phyloP scores from a whole-genome alignment of 2,113 vertebrate species.

The Zootoca vivipara region DNA sequence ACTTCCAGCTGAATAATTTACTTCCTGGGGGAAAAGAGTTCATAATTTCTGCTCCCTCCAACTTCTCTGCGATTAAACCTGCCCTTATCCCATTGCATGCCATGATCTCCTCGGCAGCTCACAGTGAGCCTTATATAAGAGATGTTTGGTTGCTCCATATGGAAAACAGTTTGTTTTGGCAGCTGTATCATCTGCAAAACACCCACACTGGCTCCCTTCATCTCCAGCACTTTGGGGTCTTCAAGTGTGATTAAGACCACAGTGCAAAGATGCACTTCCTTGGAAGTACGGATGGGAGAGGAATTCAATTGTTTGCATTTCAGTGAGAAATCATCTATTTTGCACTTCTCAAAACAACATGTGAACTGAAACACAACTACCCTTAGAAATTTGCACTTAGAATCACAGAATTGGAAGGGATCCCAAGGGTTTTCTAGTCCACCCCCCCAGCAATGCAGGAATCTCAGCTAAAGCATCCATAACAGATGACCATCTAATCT shows the following conservation, averaged over 20 bases:
- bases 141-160: neutral
- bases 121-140: neutral
- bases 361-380: no score
- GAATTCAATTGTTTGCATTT: no score
- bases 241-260: neutral
- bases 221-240: neutral
- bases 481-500: no score
- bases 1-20: slow-evolving; percentile 8
- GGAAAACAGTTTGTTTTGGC: slow-evolving; percentile 37
- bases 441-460: no score
- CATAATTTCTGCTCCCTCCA: neutral
- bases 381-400: no score
- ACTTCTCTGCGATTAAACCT: slow-evolving; percentile 20
- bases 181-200: slow-evolving; percentile 12
- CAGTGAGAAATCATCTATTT: no score
- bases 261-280: neutral
- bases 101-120: slow-evolving; percentile 13
- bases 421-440: neutral
- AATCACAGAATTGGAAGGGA: neutral
- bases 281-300: neutral
- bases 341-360: no score
- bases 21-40: neutral
- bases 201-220: neutral
- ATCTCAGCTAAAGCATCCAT: no score
- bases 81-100: neutral